These are phyloP conservation scores for Pangasius mekongensis DNA, from an alignment of 2,797 vertebrate genomes.

Conservation along the genomic window DNA sequence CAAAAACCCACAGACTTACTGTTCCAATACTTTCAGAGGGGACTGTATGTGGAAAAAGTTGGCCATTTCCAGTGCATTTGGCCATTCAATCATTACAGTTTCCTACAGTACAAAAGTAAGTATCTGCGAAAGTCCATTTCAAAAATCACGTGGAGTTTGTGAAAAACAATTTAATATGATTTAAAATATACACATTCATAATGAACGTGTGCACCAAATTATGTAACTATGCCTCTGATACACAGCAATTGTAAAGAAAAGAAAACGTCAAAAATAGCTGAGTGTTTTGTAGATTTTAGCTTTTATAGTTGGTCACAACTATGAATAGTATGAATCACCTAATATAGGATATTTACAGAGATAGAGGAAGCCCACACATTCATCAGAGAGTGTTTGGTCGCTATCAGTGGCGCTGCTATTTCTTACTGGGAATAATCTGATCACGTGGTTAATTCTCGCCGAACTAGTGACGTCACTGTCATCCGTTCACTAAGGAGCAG, in stretches of 20 bases:
- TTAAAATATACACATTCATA: no score
- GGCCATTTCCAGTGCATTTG: background rate
- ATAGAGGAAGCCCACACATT: background rate
- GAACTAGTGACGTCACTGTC: slow-evolving; percentile 38
- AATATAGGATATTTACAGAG: background rate
- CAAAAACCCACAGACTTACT: no score
- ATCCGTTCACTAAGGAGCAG: background rate
- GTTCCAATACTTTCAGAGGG: background rate
- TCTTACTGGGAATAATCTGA: slow-evolving; percentile 14
- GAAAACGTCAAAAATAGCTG: no score
- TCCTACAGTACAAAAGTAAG: background rate
- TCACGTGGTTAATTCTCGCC: slow-evolving; percentile 37
- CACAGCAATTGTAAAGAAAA: background rate
- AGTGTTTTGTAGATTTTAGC: background rate
- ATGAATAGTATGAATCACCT: no score
- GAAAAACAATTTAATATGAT: no score
- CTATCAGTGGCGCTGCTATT: background rate
- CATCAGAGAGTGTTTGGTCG: no score
- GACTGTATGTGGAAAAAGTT: background rate
- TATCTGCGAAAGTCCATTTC: background rate
- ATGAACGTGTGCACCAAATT: background rate
- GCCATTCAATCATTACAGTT: background rate
- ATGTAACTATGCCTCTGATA: background rate
- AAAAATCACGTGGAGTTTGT: background rate
- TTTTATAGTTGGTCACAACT: background rate